Evolutionary conservation across 2,888 invertebrate species (phyloP).

Genomic region (Crocallis elinguaria): DNA sequence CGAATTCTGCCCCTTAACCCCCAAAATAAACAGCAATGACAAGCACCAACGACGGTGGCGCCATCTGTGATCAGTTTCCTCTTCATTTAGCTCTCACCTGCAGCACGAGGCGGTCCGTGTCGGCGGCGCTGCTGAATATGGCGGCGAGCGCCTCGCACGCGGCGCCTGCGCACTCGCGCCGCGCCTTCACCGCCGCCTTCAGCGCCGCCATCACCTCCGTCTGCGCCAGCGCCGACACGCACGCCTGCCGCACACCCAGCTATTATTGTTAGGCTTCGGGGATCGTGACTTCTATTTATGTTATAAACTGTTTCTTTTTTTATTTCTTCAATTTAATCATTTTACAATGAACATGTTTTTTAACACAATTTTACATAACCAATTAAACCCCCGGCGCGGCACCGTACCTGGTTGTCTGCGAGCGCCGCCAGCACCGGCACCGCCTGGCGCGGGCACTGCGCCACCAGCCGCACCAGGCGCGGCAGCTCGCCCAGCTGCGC

Average conservation of each 20-base stretch:
- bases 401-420: constrained; percentile 90
- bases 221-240: constrained; percentile 92
- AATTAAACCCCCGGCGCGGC: too few species aligned
- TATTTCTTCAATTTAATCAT: too few species aligned
- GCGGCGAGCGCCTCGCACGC: constrained; percentile 95
- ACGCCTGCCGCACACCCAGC: constrained; percentile 83
- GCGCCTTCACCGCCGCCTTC: constrained; percentile 94
- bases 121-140: constrained; percentile 87
- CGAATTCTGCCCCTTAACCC: too few species aligned
- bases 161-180: constrained; percentile 92
- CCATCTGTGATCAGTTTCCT: too few species aligned
- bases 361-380: too few species aligned
- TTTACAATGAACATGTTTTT: too few species aligned
- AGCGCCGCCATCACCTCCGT: constrained; percentile 95
- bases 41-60: too few species aligned
- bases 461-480: constrained; percentile 90
- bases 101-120: constrained; percentile 72
- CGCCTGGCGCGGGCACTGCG: constrained; percentile 90
- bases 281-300: too few species aligned
- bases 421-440: constrained; percentile 95
- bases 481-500: constrained; percentile 96
- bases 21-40: too few species aligned
- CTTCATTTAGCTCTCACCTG: constrained; percentile 53
- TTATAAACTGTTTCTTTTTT: too few species aligned
- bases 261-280: neutral